Evolutionary conservation across 2,113 vertebrate species (phyloP), one percentile per base, ranked within the genome.

Genomic region (Festucalex cinctus): DNA sequence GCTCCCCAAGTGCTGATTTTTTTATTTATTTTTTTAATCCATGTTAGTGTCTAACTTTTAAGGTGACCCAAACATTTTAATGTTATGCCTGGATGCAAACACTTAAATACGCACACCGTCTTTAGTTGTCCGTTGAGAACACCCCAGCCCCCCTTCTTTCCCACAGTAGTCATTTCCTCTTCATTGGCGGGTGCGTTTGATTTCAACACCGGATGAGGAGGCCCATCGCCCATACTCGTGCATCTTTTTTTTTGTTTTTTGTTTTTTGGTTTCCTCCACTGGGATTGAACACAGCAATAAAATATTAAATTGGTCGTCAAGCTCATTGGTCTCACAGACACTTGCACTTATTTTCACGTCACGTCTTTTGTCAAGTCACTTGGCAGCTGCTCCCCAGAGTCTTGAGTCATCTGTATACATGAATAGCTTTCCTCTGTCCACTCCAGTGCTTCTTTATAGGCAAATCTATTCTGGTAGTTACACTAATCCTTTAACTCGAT

Each of bases 1-100:
- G 73, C 80, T 86, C 82, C 54, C 54, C 90, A 92, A 93, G 92
- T 93, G 92, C 91, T 92, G 88, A 88, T 84, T 79, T 66, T 22
- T 80, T 68, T 44, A 81, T 84, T 78, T 83, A 77, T 86, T 82
- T 84, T 78, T 83, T 78, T 86, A 32, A 65, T 53, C 78, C 82
- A 78, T 87, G 91, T 92, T 93, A 91, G 89, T 92, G 88, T 88
- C 87, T 86, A 90, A 85, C 86, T 79, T 85, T 71, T 43, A 81
- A 86, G 69, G 83, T 46, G 74, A 88, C 78, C 77, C 80, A 79
- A 71, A 78, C 71, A 63, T 77, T 86, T 65, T 73, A 78, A 81
- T 69, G 78, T 75, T 74, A 79, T 70, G 63, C 79, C 81, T 77
- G 70, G 39, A 62, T 24, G 24, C 54, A 51, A 76, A 71, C 81